Evolutionary conservation across 2,888 invertebrate species (phyloP), one percentile per base, ranked within the genome.

Genomic region (Dolomedes plantarius): DNA sequence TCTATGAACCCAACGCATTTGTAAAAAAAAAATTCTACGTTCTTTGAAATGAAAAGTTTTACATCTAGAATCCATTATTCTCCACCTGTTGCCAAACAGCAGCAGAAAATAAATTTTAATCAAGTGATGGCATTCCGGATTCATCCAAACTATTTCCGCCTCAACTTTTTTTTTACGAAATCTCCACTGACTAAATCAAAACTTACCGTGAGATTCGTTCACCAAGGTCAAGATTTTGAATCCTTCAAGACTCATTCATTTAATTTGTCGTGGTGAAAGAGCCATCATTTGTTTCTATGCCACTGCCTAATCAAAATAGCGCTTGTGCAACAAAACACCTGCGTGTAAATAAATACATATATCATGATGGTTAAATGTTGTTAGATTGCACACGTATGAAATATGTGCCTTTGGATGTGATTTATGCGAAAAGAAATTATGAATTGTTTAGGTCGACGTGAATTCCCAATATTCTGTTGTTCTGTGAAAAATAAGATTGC

Each of bases 391-490:
- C 56, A 56, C 56, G 5, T 56, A 16, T 23, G 19, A 56, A 56
- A 56, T 56, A 56, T 56, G 56, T 56, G 56, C 56, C 56, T 56
- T 56, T 56, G 56, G 16, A 56, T 75, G 75, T 65, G 56, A 56
- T 46, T 46, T 46, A 46, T 11, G 16, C n/a, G n/a, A 36, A 5
- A 36, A n/a, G 36, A 46, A 46, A 46, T 16, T n/a, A 16, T 46
- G 2, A n/a, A 46, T 36, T 36, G 11, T 36, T 36, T 36, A 36
- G 5, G 36, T 36, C 5, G 11, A 36, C 11, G 11, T 7, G 11
- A 36, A 7, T 36, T 36, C n/a, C n/a, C n/a, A n/a, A n/a, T n/a
- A n/a, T n/a, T n/a, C n/a, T n/a, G n/a, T n/a, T n/a, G n/a, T n/a
- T n/a, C n/a, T n/a, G n/a, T n/a, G n/a, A n/a, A n/a, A n/a, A n/a